phyloP scores from a whole-genome alignment of 2,888 invertebrate genomes.

The Drosophila pseudotakahashii region DNA sequence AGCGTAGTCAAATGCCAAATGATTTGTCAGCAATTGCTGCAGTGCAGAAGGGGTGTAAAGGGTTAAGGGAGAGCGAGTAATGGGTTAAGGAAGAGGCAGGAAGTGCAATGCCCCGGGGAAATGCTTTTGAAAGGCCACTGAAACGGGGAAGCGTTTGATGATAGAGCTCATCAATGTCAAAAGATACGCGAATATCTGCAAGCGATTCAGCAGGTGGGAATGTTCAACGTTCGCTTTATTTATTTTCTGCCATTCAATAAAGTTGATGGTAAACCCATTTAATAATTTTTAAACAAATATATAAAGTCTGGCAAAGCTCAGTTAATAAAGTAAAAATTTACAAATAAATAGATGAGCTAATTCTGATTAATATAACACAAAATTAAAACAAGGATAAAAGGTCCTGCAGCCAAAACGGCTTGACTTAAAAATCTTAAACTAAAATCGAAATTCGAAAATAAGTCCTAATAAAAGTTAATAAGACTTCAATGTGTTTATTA shows the following conservation, averaged over 20 bases:
- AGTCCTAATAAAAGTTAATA: too few species aligned
- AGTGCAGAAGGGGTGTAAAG: neutral
- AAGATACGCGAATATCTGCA: conserved; percentile 28
- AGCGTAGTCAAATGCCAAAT: conserved; percentile 73
- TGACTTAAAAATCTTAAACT: too few species aligned
- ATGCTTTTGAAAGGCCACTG: conserved; percentile 2
- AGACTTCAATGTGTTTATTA: too few species aligned
- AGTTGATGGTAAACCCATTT: neutral
- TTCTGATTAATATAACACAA: too few species aligned
- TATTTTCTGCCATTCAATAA: neutral
- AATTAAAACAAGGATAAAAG: too few species aligned
- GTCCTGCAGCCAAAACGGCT: too few species aligned
- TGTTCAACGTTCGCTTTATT: neutral
- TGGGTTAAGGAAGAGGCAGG: conserved; percentile 18
- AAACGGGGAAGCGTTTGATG: conserved; percentile 19
- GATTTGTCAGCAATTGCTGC: conserved; percentile 76
- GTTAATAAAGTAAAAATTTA: too few species aligned
- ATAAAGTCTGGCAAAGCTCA: too few species aligned
- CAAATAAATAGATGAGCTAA: too few species aligned
- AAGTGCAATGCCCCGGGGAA: conserved; percentile 32
- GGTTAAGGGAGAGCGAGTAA: conserved; percentile 9
- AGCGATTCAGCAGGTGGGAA: conserved; percentile 11
- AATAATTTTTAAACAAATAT: too few species aligned
- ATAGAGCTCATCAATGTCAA: conserved; percentile 25
- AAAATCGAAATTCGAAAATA: too few species aligned